phyloP scores from a whole-genome alignment of 1,140 invertebrate genomes.

The Acromyrmex echinatior region DNA sequence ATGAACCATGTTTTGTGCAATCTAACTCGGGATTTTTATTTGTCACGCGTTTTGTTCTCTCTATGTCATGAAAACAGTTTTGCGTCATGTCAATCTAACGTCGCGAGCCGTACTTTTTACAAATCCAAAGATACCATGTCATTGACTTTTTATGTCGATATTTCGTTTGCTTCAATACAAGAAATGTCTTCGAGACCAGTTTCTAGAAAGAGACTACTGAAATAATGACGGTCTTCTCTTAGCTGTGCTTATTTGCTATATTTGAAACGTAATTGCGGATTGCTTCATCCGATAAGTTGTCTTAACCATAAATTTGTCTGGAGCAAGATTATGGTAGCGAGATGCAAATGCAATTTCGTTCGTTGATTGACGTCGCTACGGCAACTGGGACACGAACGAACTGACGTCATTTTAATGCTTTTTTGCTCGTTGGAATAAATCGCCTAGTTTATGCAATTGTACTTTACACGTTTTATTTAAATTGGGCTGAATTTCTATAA shows the following conservation, averaged over 20 bases:
- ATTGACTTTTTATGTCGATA: not conserved
- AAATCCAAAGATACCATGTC: not conserved
- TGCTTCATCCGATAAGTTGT: constrained; percentile 68
- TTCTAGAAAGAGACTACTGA: not conserved
- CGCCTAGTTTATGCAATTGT: constrained; percentile 18
- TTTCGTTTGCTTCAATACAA: not conserved
- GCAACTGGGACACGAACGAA: constrained; percentile 65
- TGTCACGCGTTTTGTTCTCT: constrained; percentile 14
- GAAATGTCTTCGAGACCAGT: not conserved
- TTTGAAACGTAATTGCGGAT: constrained; percentile 59
- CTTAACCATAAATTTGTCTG: constrained; percentile 51
- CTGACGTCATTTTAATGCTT: constrained; percentile 60
- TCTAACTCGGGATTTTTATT: constrained; percentile 45
- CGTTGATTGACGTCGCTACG: constrained; percentile 76
- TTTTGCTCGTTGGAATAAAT: constrained; percentile 15
- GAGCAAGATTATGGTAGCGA: constrained; percentile 35
- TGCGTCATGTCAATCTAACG: constrained; percentile 59
- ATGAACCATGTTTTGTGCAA: not conserved
- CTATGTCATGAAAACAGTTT: constrained; percentile 50
- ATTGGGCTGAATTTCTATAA: constrained; percentile 12
- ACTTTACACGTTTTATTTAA: constrained; percentile 30
- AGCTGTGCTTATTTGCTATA: not conserved
- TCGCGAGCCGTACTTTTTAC: not conserved
- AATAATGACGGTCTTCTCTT: not conserved
- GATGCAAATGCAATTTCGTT: constrained; percentile 80